Evolutionary conservation across 64 coral and sea anemone genomes (phyloP), one percentile per base, ranked within the genome.

Genomic region (Acropora yongei): DNA sequence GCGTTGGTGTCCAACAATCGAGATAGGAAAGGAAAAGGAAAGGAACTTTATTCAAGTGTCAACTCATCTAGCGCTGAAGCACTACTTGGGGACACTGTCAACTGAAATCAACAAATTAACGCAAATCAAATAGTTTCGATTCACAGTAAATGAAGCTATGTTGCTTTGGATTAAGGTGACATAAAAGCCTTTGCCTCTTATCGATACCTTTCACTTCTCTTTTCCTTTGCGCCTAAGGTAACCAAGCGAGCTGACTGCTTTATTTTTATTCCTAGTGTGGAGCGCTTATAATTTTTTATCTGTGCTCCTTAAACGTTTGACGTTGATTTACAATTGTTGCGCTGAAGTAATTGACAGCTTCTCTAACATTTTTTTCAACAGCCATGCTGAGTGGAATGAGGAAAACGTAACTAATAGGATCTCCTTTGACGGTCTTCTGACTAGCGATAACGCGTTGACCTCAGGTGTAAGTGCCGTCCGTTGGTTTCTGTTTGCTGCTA

Each of bases 301-400:
- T 69, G n/a, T 17, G 66, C 16, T 69, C 50, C 50, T 53, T 69
- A 69, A 69, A 69, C 66, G n/a, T 69, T 69, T 69, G 66, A 69
- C n/a, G 66, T 17, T 69, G 66, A 69, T 69, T 69, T 69, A 69
- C 66, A 3, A 17, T 69, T 69, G 66, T 69, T 69, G 6, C 16
- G 12, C 66, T 17, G n/a, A 14, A 69, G 12, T 69, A 69, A 69
- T 69, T 69, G 66, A 69, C n/a, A 69, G 66, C n/a, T 69, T 69
- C n/a, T 20, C n/a, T 20, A 17, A 69, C 12, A 14, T 17, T 69
- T 69, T 17, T 69, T 69, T 69, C 13, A 69, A 69, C 66, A 69
- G 66, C 11, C 66, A 69, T 69, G 13, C 11, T 69, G n/a, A 69
- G 66, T 69, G 66, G n/a, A 69, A 14, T 69, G 66, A 69, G 66